These are phyloP conservation scores for Anomalospiza imberbis DNA, from an alignment of 2,797 vertebrate species.

Conservation along the genomic window DNA sequence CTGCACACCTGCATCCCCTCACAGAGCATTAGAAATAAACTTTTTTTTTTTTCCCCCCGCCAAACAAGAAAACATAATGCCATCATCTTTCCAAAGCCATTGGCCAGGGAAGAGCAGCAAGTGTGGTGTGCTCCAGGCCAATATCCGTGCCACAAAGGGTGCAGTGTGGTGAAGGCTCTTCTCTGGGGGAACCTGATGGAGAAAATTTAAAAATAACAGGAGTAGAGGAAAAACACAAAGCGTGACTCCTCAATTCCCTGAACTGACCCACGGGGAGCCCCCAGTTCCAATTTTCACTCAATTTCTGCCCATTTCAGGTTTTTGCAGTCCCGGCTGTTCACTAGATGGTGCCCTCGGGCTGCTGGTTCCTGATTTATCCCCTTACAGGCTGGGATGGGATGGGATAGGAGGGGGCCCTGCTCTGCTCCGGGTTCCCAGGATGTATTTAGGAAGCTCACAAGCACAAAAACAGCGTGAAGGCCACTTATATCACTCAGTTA, in stretches of 20 bases:
- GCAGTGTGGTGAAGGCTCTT: rapidly evolving
- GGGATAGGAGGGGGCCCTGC: neutral
- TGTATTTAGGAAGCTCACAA: neutral
- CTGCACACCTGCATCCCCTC: rapidly evolving
- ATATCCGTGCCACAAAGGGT: neutral
- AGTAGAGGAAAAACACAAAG: neutral
- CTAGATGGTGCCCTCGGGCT: slow-evolving; percentile 67
- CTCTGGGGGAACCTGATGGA: neutral
- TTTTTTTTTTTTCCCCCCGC: rapidly evolving
- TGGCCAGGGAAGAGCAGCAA: neutral
- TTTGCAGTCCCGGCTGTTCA: neutral
- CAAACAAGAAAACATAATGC: neutral
- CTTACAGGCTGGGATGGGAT: neutral
- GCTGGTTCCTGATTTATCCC: neutral
- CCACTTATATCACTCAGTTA: neutral
- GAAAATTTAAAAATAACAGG: neutral
- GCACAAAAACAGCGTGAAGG: neutral
- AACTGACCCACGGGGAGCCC: neutral
- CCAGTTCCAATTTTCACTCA: neutral
- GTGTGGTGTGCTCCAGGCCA: neutral
- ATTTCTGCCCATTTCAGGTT: neutral
- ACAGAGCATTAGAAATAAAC: neutral
- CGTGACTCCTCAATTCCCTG: rapidly evolving
- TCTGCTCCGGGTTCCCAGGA: neutral
- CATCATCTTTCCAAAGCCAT: neutral